Conservation (phyloP, 2,113 vertebrate species). For the Holacanthus passer region DNA sequence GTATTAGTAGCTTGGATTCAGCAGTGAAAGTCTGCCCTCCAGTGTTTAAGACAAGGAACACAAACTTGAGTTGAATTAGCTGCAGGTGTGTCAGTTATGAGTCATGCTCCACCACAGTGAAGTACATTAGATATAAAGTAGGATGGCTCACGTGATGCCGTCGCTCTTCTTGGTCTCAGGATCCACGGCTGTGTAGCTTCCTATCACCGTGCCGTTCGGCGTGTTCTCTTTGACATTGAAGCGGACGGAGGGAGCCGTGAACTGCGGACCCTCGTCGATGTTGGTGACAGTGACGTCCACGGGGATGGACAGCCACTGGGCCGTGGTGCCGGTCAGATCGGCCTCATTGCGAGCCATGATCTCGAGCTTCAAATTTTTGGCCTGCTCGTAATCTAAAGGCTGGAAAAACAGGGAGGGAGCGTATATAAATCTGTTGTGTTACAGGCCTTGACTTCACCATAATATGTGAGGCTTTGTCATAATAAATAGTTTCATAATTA, state of each 20-base stretch:
- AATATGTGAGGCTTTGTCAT: neutral
- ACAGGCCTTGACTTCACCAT: neutral
- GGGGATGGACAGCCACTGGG: conserved; percentile 79
- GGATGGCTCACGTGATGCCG: conserved; percentile 85
- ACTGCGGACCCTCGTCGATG: conserved; percentile 90
- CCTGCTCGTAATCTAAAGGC: conserved; percentile 88
- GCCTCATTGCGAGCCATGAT: conserved; percentile 87
- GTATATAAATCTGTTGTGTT: neutral
- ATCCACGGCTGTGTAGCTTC: conserved; percentile 85
- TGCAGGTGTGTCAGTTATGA: neutral
- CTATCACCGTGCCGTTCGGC: conserved; percentile 79
- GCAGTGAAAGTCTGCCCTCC: conserved; percentile 54
- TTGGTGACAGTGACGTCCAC: conserved; percentile 84
- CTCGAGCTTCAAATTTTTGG: conserved; percentile 78
- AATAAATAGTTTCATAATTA: neutral
- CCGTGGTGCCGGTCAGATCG: conserved; percentile 75
- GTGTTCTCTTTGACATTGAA: conserved; percentile 86
- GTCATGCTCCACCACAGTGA: too few relatives aligned
- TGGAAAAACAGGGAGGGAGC: conserved; percentile 49
- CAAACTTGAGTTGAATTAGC: neutral
- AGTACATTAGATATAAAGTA: neutral
- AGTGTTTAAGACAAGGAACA: conserved; percentile 35
- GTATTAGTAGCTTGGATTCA: neutral
- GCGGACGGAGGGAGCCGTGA: conserved; percentile 77
- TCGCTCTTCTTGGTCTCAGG: conserved; percentile 87